Evolutionary conservation across 2,797 vertebrate species (phyloP).

Genomic region (Gallinago solitaria): DNA sequence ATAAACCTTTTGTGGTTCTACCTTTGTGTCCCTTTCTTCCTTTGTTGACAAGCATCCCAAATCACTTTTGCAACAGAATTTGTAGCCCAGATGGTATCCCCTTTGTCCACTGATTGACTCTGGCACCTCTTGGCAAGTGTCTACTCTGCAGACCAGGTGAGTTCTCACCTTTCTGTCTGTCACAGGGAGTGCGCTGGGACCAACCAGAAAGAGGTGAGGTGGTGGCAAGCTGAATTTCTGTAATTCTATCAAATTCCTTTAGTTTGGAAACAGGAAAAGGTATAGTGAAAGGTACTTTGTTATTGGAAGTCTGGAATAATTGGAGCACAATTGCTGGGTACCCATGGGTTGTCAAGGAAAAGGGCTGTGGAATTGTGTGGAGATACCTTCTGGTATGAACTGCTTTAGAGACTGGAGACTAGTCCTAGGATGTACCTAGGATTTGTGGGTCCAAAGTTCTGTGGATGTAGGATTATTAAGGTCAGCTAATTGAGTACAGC

Average conservation of each 20-base stretch:
- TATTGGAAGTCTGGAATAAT: not conserved
- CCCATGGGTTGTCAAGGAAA: not conserved
- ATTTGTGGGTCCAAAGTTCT: not conserved
- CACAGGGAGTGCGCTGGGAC: not conserved
- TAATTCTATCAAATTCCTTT: not conserved
- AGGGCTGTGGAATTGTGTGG: not conserved
- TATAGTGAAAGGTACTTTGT: not conserved
- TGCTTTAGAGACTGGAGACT: not conserved
- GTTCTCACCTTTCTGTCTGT: not conserved
- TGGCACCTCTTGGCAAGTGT: not conserved
- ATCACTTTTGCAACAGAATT: not conserved
- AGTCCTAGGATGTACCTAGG: not conserved
- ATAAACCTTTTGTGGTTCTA: not conserved
- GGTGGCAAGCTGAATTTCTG: not conserved
- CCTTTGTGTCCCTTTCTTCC: not conserved
- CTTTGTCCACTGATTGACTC: not conserved
- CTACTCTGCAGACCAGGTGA: rapidly evolving
- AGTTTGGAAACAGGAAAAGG: not conserved
- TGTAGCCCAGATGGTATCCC: not conserved
- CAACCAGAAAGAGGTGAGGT: not conserved
- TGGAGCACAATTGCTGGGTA: not conserved
- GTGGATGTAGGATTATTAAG: not conserved
- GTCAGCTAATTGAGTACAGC: not conserved
- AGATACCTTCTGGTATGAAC: not conserved
- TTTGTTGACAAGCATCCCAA: rapidly evolving